Evolutionary conservation across 2,797 vertebrate species (phyloP).

Genomic region (Characodon lateralis): DNA sequence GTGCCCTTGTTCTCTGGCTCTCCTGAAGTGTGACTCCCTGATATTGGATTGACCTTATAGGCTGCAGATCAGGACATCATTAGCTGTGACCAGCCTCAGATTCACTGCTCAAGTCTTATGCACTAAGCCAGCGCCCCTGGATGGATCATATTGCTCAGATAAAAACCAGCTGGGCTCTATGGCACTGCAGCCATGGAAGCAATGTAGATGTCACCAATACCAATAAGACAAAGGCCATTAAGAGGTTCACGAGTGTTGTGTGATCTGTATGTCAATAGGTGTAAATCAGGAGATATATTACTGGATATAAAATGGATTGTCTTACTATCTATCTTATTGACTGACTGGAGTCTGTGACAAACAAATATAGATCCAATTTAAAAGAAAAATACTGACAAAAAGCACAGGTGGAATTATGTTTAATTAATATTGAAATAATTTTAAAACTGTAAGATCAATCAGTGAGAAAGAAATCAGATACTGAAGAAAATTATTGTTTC

Average conservation of each 20-base stretch:
- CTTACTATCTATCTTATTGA: neutral
- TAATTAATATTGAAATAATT: neutral
- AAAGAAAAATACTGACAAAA: neutral
- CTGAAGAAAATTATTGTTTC: neutral
- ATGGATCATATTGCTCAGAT: conserved; percentile 60
- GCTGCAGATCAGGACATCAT: conserved; percentile 72
- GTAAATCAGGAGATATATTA: conserved; percentile 5
- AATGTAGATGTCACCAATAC: conserved; percentile 58
- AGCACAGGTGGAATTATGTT: neutral
- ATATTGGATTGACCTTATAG: conserved; percentile 76
- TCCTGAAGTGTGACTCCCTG: conserved; percentile 51
- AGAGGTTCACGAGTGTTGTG: conserved; percentile 10
- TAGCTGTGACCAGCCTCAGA: conserved; percentile 64
- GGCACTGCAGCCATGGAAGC: conserved; percentile 51
- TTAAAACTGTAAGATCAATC: neutral
- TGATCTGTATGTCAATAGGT: conserved; percentile 31
- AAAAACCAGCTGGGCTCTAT: conserved; percentile 58
- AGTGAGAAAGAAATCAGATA: neutral
- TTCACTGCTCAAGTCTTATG: conserved; percentile 55
- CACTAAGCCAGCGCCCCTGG: conserved; percentile 45
- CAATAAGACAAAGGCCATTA: conserved; percentile 61
- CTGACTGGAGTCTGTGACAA: neutral
- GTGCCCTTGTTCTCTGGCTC: conserved; percentile 34
- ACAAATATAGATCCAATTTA: neutral
- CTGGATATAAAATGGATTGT: conserved; percentile 1